A percentile compares a stretch with the other conserved stretches of the same genome.
phyloP scores from a whole-genome alignment of 2,888 invertebrate species.

The Leistus spinibarbis region DNA sequence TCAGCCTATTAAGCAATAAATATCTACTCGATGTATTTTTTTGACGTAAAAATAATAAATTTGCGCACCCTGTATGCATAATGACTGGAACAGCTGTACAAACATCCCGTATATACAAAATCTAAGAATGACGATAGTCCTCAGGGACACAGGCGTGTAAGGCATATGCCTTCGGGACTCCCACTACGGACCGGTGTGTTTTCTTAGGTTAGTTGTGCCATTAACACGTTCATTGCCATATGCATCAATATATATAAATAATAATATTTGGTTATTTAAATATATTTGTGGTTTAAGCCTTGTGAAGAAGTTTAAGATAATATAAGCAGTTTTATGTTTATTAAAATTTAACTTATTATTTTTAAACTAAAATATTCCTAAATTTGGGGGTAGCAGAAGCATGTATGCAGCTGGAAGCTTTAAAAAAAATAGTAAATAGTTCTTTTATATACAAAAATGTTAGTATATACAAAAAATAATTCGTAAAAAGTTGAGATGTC shows the following conservation, averaged over 20 bases:
- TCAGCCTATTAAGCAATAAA: not conserved
- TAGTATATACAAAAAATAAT: too few relatives aligned
- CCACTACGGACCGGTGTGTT: too few relatives aligned
- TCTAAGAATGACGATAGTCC: not conserved
- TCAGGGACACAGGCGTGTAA: not conserved
- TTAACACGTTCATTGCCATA: not conserved
- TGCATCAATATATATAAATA: not conserved
- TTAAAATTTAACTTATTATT: too few relatives aligned
- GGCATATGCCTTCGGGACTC: too few relatives aligned
- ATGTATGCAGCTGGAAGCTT: too few relatives aligned
- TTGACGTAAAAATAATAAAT: constrained; percentile 7
- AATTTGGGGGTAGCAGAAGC: too few relatives aligned
- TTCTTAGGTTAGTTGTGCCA: not conserved
- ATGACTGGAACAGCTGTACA: constrained; percentile 4
- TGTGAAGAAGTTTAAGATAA: too few relatives aligned
- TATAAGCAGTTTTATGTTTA: too few relatives aligned
- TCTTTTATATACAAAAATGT: not conserved
- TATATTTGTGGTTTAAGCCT: too few relatives aligned
- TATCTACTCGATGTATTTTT: not conserved
- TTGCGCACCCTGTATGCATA: constrained; percentile 3
- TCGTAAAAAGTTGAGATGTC: too few relatives aligned
- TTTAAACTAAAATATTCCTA: too few relatives aligned
- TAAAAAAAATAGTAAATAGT: not conserved
- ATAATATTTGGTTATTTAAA: too few relatives aligned
- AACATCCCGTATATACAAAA: not conserved